Base-by-base conservation (phyloP, 2,888 invertebrate genomes). In the Brenthis hecate region DNA sequence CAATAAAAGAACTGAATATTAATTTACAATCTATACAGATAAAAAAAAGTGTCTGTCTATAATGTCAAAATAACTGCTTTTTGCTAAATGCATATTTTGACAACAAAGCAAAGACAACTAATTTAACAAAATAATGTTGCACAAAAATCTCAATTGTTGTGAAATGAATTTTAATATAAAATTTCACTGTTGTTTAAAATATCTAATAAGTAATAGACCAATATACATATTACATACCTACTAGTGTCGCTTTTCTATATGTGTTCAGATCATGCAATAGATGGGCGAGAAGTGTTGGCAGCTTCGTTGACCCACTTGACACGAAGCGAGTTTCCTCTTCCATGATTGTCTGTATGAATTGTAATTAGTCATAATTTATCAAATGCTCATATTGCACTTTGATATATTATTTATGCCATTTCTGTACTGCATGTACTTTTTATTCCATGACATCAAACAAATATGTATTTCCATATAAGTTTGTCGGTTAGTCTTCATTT, bases 251-350 rank as follows among this genome's bases (percentile, higher is more conserved):
- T 81, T 95, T 95, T 77, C 96, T 95, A 76, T 96, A 94, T 19
- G 94, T 95, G 85, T 98, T 99, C 62, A 99, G 91, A 82, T 98
- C 97, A 50, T 95, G 94, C 73, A 97, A 94, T 3, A 98, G 95
- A 80, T 97, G 96, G 32, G 94, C 94, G 61, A 99, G 93, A 76
- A 98, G 94, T 5, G 95, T 95, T 1, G 96, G 95, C 51, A 99
- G 89, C 75, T 95, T 95, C 63, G 91, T 85, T 73, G 96, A 96
- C n/a, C 95, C 95, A 74, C 94, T 94, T 0, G 98, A 98, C 19
- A 99, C 93, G 85, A 98, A 98, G 63, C 95, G 94, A 68, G 95
- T 96, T 84, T 98, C 98, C 72, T 97, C 94, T 91, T 99, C 98
- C 94, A 98, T 94, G 78, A 96, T 96, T 77, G 95, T 96, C 95